These are phyloP conservation scores for Gyrodactylus bullatarudis DNA, from an alignment of 1,140 invertebrate species.

Conservation along the genomic window DNA sequence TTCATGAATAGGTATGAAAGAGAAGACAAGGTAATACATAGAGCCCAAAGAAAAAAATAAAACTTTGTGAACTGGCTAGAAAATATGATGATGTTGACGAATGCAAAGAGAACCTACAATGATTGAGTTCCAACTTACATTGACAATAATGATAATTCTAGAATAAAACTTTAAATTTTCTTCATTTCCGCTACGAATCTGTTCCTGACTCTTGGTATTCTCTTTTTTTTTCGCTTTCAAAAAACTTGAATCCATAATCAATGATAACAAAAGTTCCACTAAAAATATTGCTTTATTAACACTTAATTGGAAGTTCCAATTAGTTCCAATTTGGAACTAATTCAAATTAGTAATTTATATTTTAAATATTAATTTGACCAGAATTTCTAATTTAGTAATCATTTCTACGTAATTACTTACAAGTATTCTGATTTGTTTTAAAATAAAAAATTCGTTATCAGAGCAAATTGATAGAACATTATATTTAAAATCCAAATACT, in stretches of 20 bases:
- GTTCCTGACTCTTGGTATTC: neutral
- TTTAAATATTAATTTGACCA: too few relatives aligned
- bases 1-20: neutral
- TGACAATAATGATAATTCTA: neutral
- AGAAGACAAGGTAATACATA: neutral
- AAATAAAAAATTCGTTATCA: too few relatives aligned
- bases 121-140: neutral
- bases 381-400: too few relatives aligned
- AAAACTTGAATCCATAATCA: neutral
- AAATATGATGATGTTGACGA: neutral
- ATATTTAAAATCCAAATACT: too few relatives aligned
- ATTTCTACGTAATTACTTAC: too few relatives aligned
- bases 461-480: too few relatives aligned
- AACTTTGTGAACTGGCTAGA: neutral
- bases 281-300: too few relatives aligned
- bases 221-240: neutral
- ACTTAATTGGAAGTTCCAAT: too few relatives aligned
- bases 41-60: neutral
- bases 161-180: neutral
- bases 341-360: too few relatives aligned
- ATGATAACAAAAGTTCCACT: neutral
- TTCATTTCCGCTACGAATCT: neutral
- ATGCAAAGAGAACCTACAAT: neutral
- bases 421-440: too few relatives aligned
- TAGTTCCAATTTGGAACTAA: too few relatives aligned